Base-by-base conservation (phyloP, 2,888 invertebrate species). In the Netelia virgata region DNA sequence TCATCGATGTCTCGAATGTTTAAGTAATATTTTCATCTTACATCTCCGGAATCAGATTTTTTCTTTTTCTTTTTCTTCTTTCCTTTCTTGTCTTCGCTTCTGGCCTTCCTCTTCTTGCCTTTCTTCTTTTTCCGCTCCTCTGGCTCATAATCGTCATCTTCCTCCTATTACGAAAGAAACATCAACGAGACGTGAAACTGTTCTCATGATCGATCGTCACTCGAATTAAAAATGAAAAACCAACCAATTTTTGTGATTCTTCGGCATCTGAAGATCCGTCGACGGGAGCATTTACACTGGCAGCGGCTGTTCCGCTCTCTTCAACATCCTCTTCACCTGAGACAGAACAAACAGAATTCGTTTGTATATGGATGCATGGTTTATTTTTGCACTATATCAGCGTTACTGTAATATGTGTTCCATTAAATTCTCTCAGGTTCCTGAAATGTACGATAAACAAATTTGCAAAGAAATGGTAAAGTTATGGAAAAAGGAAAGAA, bases 11-110 rank as follows among this genome's bases (percentile, higher is more conserved):
- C 10, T 14, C 47, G 1, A 47, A 47, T 14, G 14, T 47, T 6
- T 69, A 68, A 20, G 28, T 28, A 61, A 82, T 77, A 16, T 36
- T 43, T 70, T 14, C 3, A 61, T 86, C 91, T 90, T 95, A 95
- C 96, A 93, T 97, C 97, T 91, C 96, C 97, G 94, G 98, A 98
- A 88, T 98, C 98, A 94, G 97, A 97, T 95, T 97, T 98, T 94
- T 97, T 96, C 95, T 98, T 98, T 95, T 98, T 98, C 96, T 98
- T 98, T 94, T 98, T 98, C 94, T 98, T 98, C 93, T 97, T 97
- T 88, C 98, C 98, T 92, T 98, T 98, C 93, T 98, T 98, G 81
- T 97, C 97, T 93, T 98, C 98, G 90, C 98, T 97, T 90, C 97
- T 96, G 75, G 97, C 97, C 94, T 98, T 98, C 91, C 98, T 96